A percentile compares a stretch with the other conserved stretches of the same genome.
Evolutionary conservation across 2,888 invertebrate genomes (phyloP).

Genomic region (Sclerodermus sp.): DNA sequence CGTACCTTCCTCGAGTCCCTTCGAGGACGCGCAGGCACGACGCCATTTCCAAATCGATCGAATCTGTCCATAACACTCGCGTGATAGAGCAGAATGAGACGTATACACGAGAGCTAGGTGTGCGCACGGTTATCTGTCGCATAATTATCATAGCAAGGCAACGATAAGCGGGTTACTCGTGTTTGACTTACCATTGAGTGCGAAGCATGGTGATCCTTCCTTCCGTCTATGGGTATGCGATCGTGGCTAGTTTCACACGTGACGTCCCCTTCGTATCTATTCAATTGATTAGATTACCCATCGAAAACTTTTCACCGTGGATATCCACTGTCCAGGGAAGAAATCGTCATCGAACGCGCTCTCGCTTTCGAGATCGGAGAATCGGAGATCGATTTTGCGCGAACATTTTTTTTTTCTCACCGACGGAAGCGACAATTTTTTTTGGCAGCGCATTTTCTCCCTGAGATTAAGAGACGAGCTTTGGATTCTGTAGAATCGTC

Average conservation of each 20-base stretch:
- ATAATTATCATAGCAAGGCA: constrained; percentile 46
- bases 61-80: constrained; percentile 10
- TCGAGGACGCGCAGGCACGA: background rate
- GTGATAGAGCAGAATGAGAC: constrained; percentile 12
- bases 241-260: constrained; percentile 39
- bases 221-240: constrained; percentile 34
- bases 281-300: constrained; percentile 36
- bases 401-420: too few relatives aligned
- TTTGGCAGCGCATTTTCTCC: too few relatives aligned
- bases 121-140: constrained; percentile 26
- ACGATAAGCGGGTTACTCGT: constrained; percentile 39
- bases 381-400: too few relatives aligned
- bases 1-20: too few relatives aligned
- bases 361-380: too few relatives aligned
- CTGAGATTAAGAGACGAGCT: too few relatives aligned
- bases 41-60: background rate
- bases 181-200: constrained; percentile 39
- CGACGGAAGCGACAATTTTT: too few relatives aligned
- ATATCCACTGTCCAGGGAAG: background rate
- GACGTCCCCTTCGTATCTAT: constrained; percentile 23
- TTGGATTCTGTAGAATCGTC: too few relatives aligned
- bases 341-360: background rate
- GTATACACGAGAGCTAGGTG: constrained; percentile 24
- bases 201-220: constrained; percentile 4
- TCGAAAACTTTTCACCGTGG: background rate